Base-by-base conservation (phyloP, 2,113 vertebrate species). In the Hystrix brachyura region DNA sequence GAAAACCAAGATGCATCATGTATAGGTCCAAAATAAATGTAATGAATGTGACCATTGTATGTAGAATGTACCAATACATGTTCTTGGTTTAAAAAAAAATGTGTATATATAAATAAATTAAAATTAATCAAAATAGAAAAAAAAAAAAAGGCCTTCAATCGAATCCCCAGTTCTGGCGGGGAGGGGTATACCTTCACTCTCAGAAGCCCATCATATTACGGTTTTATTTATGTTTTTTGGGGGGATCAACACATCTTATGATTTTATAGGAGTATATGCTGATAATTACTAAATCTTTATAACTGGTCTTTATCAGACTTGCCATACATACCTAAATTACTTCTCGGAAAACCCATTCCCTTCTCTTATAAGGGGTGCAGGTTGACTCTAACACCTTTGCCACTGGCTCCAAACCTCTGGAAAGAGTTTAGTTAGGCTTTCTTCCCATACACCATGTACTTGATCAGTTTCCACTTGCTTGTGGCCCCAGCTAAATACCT, bases 221-320 rank as follows among this genome's bases (percentile, higher is more conserved):
- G 9, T 72, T 88, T 65, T 7, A 93, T 51, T 64, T 64, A 84
- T 13, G 17, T 48, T 48, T 46, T 18, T 32, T 4, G 46, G 48
- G 43, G 59, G 34, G 29, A 21, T 21, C 29, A 43, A 65, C 15
- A 23, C n/a, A n/a, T 76, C 25, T 57, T 78, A 60, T 38, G 38
- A n/a, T 78, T 90, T 72, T 21, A 89, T 87, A 89, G 25, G 25
- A 64, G 4, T 13, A 67, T 89, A 69, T 53, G 29, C 1, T 65
- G 23, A 25, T 78, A 87, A 96, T 19, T 71, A 84, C 10, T 38
- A 85, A 87, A 94, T 84, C 57, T 76, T 84, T 93, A 3, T 72
- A 51, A 94, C 1, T 19, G 18, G 46, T 81, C 89, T 92, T 96
- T 48, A 65, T 46, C 57, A 76, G 89, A 93, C 25, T 69, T 64